Percentiles rank a stretch among this genome's conserved stretches.
Conservation (phyloP, 2,888 invertebrate species). For the Dryococelus australis region DNA sequence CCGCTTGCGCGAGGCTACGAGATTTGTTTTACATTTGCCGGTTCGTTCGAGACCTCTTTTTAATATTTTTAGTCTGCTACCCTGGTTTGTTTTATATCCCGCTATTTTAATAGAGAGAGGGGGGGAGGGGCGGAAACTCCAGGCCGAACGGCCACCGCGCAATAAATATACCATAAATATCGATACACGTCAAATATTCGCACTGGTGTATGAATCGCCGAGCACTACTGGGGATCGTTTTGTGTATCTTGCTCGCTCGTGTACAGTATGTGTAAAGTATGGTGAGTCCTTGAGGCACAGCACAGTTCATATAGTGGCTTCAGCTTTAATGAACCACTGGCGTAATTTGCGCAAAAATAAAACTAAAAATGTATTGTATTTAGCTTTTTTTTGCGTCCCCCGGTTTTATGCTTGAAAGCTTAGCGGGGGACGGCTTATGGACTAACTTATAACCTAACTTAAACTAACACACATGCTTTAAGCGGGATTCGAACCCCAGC, state of each 20-base stretch:
- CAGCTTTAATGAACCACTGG: no score
- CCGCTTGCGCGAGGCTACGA: neutral
- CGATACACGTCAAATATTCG: conserved; percentile 10
- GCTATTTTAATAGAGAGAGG: neutral
- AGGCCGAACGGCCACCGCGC: neutral
- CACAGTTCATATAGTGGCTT: no score
- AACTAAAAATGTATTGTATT: no score
- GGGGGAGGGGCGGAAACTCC: neutral
- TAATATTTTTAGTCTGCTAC: neutral
- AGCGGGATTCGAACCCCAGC: no score
- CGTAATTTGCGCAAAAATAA: no score
- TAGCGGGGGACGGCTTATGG: no score
- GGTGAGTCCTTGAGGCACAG: no score
- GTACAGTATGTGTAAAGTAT: no score
- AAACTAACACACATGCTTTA: no score
- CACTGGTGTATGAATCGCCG: neutral
- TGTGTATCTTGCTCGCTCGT: neutral
- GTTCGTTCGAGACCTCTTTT: neutral
- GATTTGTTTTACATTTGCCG: neutral
- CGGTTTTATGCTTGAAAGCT: no score
- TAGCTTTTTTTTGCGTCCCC: no score
- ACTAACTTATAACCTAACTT: no score
- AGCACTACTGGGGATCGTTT: neutral
- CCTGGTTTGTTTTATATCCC: neutral
- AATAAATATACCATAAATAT: neutral